Evolutionary conservation across 2,888 invertebrate species (phyloP).

Genomic region (Phengaris alcon): DNA sequence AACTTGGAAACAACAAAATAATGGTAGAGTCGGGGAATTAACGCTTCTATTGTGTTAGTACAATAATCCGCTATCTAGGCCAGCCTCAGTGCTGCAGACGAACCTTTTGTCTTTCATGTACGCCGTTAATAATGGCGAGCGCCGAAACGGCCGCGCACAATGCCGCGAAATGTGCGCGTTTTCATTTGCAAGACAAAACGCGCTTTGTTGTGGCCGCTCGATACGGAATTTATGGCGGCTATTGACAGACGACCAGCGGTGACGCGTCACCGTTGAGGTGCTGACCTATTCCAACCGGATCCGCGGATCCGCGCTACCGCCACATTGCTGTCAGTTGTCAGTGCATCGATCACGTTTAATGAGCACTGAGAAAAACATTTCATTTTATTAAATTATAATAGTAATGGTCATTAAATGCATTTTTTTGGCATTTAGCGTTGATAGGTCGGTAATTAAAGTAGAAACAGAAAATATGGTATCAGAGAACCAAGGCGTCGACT

Average conservation of each 20-base stretch:
- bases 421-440: no score
- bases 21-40: constrained; percentile 77
- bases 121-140: constrained; percentile 79
- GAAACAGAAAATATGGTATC: no score
- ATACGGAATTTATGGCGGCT: constrained; percentile 77
- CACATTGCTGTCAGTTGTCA: neutral
- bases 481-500: no score
- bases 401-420: no score
- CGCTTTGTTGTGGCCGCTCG: constrained; percentile 79
- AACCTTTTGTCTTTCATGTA: constrained; percentile 80
- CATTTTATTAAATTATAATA: neutral
- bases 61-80: constrained; percentile 80
- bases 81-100: constrained; percentile 79
- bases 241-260: constrained; percentile 38
- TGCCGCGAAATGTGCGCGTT: constrained; percentile 80
- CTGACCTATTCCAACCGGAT: constrained; percentile 25
- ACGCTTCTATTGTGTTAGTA: constrained; percentile 79
- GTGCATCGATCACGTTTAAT: neutral
- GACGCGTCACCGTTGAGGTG: neutral
- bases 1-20: constrained; percentile 78
- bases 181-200: constrained; percentile 80
- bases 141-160: constrained; percentile 79
- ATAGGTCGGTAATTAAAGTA: no score
- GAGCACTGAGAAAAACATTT: neutral
- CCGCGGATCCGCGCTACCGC: neutral